Conservation (phyloP, 2,888 invertebrate genomes). For the Caenorhabditis auriculariae region DNA sequence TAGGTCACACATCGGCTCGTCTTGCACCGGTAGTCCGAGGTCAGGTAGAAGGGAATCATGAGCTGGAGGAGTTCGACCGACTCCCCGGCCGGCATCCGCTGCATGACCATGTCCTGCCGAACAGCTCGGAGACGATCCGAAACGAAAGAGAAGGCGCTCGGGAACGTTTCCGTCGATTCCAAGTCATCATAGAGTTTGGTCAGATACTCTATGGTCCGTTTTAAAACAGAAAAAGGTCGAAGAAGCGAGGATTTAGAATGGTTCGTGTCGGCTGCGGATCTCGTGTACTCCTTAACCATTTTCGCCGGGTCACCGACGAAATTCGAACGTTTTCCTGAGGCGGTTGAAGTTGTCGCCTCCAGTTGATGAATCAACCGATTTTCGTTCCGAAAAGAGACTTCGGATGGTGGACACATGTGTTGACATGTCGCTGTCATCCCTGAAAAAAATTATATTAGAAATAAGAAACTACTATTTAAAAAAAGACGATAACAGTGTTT, state of each 20-base stretch:
- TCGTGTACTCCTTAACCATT: slow-evolving; percentile 38
- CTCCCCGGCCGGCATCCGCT: slow-evolving; percentile 13
- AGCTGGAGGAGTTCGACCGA: slow-evolving; percentile 24
- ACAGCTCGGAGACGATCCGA: slow-evolving; percentile 42
- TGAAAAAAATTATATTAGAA: too few relatives aligned
- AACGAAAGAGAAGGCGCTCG: slow-evolving; percentile 30
- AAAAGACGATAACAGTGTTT: too few relatives aligned
- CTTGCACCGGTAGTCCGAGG: slow-evolving; percentile 24
- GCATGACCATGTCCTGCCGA: slow-evolving; percentile 41
- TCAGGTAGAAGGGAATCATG: slow-evolving; percentile 40
- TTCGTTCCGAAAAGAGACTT: slow-evolving; percentile 24
- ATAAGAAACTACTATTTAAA: too few relatives aligned
- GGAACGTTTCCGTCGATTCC: slow-evolving; percentile 7
- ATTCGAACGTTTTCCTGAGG: slow-evolving; percentile 3
- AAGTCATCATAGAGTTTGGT: slow-evolving; percentile 13
- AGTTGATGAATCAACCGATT: slow-evolving; percentile 33
- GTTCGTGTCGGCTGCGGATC: slow-evolving; percentile 36
- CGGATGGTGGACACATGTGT: slow-evolving; percentile 25
- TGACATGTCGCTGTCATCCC: too few relatives aligned
- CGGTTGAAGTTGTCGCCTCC: slow-evolving; percentile 15
- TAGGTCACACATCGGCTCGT: slow-evolving; percentile 14
- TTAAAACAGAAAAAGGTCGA: slow-evolving; percentile 25
- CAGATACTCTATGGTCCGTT: slow-evolving; percentile 30
- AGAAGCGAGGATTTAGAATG: slow-evolving; percentile 15
- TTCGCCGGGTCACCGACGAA: slow-evolving; percentile 7